Percentiles rank a stretch among this genome's conserved stretches.
Conservation (phyloP, 2,113 vertebrate genomes). For the cat (Felis catus) region F.catus_Fca126_mat1.0 CM031411.1:44357501-44358000, state of each 20-base stretch:
- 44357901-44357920: neutral
- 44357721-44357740: neutral
- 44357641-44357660: neutral
- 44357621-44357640: neutral
- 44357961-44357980: neutral
- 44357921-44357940: neutral
- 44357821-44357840: constrained; percentile 9
- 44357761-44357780: neutral
- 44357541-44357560: neutral
- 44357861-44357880: neutral
- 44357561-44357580: neutral
- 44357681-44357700: neutral
- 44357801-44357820: neutral
- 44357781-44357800: neutral
- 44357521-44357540: neutral
- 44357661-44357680: neutral
- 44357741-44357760: neutral
- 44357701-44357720: neutral
- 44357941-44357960: neutral
- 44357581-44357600: neutral
- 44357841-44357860: neutral
- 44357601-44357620: neutral
- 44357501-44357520: neutral
- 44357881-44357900: neutral
- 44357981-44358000: neutral